Conservation (phyloP, 2,888 invertebrate genomes). For the Tigriopus californicus region DNA sequence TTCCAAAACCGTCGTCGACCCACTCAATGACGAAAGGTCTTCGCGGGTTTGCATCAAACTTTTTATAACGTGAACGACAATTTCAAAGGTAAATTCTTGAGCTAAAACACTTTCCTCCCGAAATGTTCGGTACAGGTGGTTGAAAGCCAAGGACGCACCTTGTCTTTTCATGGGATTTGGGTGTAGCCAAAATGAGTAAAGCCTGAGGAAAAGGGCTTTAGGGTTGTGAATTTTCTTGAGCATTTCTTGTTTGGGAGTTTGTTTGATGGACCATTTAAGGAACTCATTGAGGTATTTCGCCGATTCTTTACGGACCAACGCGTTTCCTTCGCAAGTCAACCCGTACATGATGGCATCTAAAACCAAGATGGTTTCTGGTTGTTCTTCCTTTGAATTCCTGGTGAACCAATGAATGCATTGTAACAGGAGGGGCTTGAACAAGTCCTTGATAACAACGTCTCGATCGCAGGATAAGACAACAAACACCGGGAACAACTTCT, state of each 20-base stretch:
- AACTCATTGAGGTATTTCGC: background rate
- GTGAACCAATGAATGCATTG: background rate
- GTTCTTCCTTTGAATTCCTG: background rate
- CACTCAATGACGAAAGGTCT: background rate
- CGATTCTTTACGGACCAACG: background rate
- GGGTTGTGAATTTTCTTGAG: too few species aligned
- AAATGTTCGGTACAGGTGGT: background rate
- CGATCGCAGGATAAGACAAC: background rate
- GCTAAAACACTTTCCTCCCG: background rate
- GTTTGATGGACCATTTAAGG: conserved; percentile 1
- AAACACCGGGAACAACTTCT: background rate
- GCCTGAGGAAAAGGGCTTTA: background rate
- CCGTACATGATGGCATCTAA: background rate
- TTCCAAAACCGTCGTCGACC: background rate
- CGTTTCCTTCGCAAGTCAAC: background rate
- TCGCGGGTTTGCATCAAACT: background rate
- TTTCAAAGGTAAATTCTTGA: background rate
- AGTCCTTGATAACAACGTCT: background rate
- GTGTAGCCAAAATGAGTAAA: background rate
- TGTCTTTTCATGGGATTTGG: background rate
- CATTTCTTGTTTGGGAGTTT: background rate
- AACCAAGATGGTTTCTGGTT: background rate
- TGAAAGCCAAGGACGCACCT: background rate
- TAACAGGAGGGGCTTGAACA: background rate
- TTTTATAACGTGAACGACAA: background rate